Evolutionary conservation across 2,888 invertebrate species (phyloP).

Genomic region (Temnothorax ravouxi): DNA sequence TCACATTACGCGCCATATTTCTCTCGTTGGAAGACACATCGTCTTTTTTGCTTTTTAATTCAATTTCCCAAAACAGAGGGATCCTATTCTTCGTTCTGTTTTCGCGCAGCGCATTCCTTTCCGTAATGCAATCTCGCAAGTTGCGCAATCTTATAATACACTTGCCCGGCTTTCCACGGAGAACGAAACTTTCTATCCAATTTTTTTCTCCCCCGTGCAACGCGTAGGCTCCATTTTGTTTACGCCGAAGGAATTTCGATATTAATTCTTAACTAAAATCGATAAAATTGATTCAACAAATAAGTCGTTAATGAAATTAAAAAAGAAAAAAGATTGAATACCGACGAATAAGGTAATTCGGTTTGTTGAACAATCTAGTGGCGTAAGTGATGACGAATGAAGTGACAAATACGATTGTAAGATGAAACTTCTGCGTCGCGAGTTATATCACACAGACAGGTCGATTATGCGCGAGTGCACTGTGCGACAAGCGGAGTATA

Average conservation of each 20-base stretch:
- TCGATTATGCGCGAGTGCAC: conserved; percentile 25
- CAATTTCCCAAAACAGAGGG: background rate
- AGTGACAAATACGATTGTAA: background rate
- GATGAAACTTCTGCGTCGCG: background rate
- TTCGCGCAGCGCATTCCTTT: background rate
- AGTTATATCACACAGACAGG: background rate
- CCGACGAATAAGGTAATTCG: background rate
- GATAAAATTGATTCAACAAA: background rate
- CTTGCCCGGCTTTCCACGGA: background rate
- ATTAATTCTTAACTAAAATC: background rate
- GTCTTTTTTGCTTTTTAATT: conserved; percentile 14
- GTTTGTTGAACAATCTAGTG: background rate
- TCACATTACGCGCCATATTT: background rate
- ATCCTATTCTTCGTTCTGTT: background rate
- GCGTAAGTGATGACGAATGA: background rate
- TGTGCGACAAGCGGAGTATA: conserved; percentile 20
- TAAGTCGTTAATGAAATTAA: background rate
- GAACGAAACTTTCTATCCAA: conserved; percentile 3
- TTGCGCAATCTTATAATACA: conserved; percentile 19
- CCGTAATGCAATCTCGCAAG: background rate
- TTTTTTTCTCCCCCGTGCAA: background rate
- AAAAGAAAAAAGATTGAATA: background rate
- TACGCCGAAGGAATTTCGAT: background rate
- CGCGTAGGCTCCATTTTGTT: background rate
- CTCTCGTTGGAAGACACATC: background rate